phyloP scores from a whole-genome alignment of 2,113 vertebrate genomes.

The Galeopterus variegatus region DNA sequence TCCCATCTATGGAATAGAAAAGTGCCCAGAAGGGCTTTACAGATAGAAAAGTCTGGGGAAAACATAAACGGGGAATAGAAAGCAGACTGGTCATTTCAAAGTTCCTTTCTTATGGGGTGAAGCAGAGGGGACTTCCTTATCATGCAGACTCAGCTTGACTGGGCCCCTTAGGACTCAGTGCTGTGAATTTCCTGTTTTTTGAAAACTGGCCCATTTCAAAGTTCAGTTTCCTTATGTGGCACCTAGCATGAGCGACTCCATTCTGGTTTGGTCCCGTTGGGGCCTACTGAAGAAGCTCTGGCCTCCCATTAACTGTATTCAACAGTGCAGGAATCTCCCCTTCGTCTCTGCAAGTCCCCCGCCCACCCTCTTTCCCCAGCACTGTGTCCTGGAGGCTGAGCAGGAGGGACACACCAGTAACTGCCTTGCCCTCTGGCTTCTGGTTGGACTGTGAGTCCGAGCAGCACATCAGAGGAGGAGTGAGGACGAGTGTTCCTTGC shows the following conservation, averaged over 20 bases:
- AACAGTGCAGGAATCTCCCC: neutral
- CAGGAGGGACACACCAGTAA: neutral
- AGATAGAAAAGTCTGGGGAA: neutral
- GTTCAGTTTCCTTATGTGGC: neutral
- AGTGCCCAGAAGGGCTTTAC: neutral
- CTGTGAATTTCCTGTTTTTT: neutral
- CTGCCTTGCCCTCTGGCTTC: neutral
- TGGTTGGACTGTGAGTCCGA: neutral
- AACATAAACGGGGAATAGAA: neutral
- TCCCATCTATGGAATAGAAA: neutral
- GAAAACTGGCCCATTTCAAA: neutral
- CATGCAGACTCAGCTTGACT: neutral
- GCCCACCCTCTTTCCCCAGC: too few species aligned
- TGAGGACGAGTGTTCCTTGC: accelerated
- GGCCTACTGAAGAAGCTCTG: neutral
- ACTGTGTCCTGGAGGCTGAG: neutral
- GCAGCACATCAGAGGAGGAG: neutral
- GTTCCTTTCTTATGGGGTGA: too few species aligned
- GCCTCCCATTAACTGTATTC: neutral
- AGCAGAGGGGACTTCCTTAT: neutral
- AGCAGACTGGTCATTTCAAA: neutral
- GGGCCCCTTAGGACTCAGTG: neutral
- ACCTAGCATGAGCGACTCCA: neutral
- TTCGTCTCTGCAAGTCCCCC: neutral
- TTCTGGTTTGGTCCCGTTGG: neutral